Base-by-base conservation (phyloP, 1,140 invertebrate genomes). In the Dryas iulia region DNA sequence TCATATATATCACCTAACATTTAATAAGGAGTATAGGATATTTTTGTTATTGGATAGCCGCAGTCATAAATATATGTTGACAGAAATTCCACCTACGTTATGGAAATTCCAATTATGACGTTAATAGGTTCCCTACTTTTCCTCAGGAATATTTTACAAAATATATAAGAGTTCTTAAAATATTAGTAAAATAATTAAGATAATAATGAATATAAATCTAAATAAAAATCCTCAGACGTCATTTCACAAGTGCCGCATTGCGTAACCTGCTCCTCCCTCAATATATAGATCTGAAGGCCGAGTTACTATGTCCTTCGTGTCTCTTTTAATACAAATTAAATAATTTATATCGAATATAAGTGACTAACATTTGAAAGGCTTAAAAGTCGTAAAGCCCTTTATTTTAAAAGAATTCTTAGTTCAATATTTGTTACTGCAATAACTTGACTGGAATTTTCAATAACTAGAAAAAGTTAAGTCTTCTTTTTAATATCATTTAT, bases 251-350 rank as follows among this genome's bases (percentile, higher is more conserved):
- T 85, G 73, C 72, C 83, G 82, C 82, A 84, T 72, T 83, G 82
- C 83, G 82, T 81, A 79, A 74, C 67, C 65, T 52, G 59, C 61
- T 72, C 60, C 59, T 75, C 69, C 72, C 65, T 63, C 72, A 67
- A 80, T 80, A 81, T 79, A 79, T 81, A 72, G 77, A 57, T 71
- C 57, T 33, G 73, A 78, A 84, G 80, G 77, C 70, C 68, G 70
- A 61, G 60, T 53, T 62, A 66, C 62, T 69, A 69, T 31, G 7
- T 35, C 23, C 31, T 58, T 65, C 63, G 23, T 25, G 10, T 58
- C 24, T 35, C 18, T 35, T 33, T 21, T 4, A 18, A 26, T 11
- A 52, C 23, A 60, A 61, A 26, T 26, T 61, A 21, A 47, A 52
- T 61, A 21, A n/a, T 39, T 59, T 18, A 23, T 54, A 24, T 39